Evolutionary conservation across 2,888 invertebrate genomes (phyloP), one percentile per base, ranked within the genome.

Genomic region (Thereva nobilitata): DNA sequence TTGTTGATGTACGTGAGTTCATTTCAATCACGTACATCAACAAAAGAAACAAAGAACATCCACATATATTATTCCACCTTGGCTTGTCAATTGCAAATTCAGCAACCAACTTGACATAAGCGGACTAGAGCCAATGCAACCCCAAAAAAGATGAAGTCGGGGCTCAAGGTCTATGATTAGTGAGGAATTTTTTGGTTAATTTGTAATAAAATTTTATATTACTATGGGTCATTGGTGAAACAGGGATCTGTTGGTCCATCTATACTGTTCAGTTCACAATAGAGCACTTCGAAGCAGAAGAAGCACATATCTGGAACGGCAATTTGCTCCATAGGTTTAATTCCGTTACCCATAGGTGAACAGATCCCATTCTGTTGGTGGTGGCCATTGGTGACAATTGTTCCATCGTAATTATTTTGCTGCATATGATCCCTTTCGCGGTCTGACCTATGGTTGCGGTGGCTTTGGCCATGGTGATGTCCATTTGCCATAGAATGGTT

Each of bases 221-320:
- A 96, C 95, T 90, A 96, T 80, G 94, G 89, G 79, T 96, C 95
- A 81, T 97, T 96, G 78, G 93, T 92, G 83, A 98, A 97, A 82
- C 88, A 86, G 76, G 97, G 95, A 74, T 89, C 86, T 81, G 91
- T 91, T 73, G 97, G 97, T 74, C 93, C 91, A 74, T 96, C 95
- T 80, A 93, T 86, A 80, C 91, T 93, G 83, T 96, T 91, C 77
- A 99, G 86, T 84, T 97, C 94, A 82, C 91, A 89, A 83, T 96
- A 92, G 73, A 99, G 89, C 75, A 97, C 96, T 84, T 99, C 98
- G 86, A 98, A 99, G 87, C 99, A 99, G 85, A 93, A 98, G 86
- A 92, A 94, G 81, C 96, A 96, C 98, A 99, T 99, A 82, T 97
- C 97, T 71, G 92, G 91, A 80, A 90, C 88, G 74, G 93, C 94